These are phyloP conservation scores for Lineus longissimus DNA, from an alignment of 1,140 invertebrate species.

Conservation along the genomic window DNA sequence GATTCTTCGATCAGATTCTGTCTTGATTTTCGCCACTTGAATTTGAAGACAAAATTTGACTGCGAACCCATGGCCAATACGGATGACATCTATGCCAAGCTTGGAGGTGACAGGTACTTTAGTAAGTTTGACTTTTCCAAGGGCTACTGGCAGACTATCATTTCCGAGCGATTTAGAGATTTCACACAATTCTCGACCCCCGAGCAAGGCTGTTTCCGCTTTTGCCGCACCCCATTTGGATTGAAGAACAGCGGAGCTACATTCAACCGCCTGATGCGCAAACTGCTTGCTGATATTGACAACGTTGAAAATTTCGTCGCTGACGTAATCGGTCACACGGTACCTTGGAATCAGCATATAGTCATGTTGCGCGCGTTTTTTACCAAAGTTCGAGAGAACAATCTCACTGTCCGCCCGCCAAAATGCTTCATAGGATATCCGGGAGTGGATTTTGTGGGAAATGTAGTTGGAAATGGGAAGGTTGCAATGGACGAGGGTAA, in stretches of 20 bases:
- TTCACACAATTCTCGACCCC: too few relatives aligned
- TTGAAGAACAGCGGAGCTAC: constrained; percentile 16
- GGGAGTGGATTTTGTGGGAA: background rate
- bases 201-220: too few relatives aligned
- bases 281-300: background rate
- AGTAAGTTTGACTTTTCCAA: too few relatives aligned
- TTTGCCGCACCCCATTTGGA: constrained; percentile 23
- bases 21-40: too few relatives aligned
- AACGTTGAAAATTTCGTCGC: background rate
- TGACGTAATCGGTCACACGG: background rate
- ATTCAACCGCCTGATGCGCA: constrained; percentile 18
- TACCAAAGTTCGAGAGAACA: background rate
- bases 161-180: too few relatives aligned
- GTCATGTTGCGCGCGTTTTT: background rate
- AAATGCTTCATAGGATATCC: background rate
- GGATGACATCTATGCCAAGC: too few relatives aligned
- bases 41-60: too few relatives aligned
- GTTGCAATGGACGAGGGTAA: constrained; percentile 39
- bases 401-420: background rate
- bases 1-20: too few relatives aligned
- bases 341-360: background rate
- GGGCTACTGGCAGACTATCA: too few relatives aligned
- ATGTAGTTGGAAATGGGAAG: constrained; percentile 18
- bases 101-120: too few relatives aligned
- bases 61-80: too few relatives aligned